Evolutionary conservation across 1,140 invertebrate species (phyloP), one percentile per base, ranked within the genome.

Genomic region (Thereuonema tuberculata): DNA sequence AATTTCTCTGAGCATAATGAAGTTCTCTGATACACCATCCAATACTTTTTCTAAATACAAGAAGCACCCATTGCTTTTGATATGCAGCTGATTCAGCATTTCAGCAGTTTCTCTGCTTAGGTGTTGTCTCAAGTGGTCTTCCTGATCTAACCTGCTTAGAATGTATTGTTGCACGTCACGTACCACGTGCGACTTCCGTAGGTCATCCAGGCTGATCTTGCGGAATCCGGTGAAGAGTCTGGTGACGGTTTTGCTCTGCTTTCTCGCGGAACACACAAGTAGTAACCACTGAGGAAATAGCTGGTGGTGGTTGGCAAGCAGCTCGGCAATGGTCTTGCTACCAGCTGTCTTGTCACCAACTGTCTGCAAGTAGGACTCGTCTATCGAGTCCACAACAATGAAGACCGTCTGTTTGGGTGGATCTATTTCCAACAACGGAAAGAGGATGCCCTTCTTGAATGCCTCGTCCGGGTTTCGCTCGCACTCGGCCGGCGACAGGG

Each of bases 141-240:
- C 89, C 37, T 83, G 82, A 69, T 96, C 92, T 29, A 98, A 74
- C 2, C 93, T 76, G 20, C 87, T 87, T 0, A 96, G 78, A 59
- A 98, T 96, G 68, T 96, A 97, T 67, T 94, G 86, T 70, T 97
- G 93, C 0, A 97, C 89, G 70, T 98, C 93, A 23, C 89, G 81
- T 12, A 81, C 75, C 2, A 81, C 79, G 63, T 93, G 88, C 0
- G 86, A 84, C 63, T 93, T 92, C 24, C 89, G 78, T 58, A 95
- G 73, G 72, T 95, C 92, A 69, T 96, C 93, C 54, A 96, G 70
- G 15, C 85, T 85, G 61, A 93, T 84, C 76, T 92, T 96, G n/a
- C 91, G 79, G 71, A 95, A 96, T 14, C 91, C 92, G 1, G 90
- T 89, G 70, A 96, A 96, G 82, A 93, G 86, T 62, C 86, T 82